Conservation (phyloP, 2,113 vertebrate species). For the Xenopus laevis region DNA sequence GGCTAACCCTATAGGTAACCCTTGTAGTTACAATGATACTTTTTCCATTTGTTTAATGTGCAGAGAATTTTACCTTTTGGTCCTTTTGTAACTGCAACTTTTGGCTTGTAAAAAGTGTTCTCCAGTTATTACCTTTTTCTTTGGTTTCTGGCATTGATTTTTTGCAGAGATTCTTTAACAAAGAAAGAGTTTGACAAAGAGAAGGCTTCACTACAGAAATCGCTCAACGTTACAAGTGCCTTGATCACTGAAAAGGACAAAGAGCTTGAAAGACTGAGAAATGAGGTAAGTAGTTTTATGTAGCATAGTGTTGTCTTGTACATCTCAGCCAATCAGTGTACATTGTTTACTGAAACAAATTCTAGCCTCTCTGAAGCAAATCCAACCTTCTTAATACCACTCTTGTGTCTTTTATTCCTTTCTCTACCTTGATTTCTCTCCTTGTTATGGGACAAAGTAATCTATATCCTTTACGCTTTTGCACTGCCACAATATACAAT, state of each 20-base stretch:
- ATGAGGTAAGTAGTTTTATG: conserved; percentile 67
- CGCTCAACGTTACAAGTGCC: conserved; percentile 83
- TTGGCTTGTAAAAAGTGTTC: not conserved
- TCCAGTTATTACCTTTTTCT: conserved; percentile 35
- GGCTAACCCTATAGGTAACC: too few relatives aligned
- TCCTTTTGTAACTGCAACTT: not conserved
- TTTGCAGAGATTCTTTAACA: conserved; percentile 74
- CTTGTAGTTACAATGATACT: too few relatives aligned
- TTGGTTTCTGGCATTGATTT: conserved; percentile 40
- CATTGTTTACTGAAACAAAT: too few relatives aligned
- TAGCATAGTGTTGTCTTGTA: not conserved
- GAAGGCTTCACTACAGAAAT: conserved; percentile 80
- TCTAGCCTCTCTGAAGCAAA: too few relatives aligned
- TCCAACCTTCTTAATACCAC: too few relatives aligned
- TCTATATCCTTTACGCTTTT: too few relatives aligned
- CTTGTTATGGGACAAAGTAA: too few relatives aligned
- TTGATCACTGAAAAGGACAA: conserved; percentile 88
- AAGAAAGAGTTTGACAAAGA: conserved; percentile 83
- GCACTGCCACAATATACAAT: too few relatives aligned
- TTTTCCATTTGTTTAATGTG: too few relatives aligned
- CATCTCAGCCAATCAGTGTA: too few relatives aligned
- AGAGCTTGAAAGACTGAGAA: conserved; percentile 80
- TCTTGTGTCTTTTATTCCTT: too few relatives aligned
- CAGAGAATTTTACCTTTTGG: not conserved
- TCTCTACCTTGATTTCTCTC: too few relatives aligned